Evolutionary conservation across 2,797 vertebrate species (phyloP).

Genomic region (Coranthus polyacanthus): DNA sequence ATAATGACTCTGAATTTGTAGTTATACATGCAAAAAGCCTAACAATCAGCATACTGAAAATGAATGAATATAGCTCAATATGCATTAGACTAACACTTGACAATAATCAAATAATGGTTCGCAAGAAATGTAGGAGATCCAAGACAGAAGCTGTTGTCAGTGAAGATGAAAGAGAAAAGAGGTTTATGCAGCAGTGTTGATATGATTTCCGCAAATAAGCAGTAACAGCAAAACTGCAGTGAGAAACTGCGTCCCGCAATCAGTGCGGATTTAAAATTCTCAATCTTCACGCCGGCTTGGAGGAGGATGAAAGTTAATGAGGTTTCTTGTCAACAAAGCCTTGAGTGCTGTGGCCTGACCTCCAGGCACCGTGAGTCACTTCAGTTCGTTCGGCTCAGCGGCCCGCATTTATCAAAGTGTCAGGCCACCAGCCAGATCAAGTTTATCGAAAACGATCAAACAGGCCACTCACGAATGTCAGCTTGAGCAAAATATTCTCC

Average conservation of each 20-base stretch:
- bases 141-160: conserved; percentile 19
- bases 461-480: conserved; percentile 3
- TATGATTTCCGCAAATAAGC: conserved; percentile 38
- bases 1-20: conserved; percentile 23
- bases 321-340: conserved; percentile 63
- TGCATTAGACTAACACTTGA: conserved; percentile 31
- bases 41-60: conserved; percentile 33
- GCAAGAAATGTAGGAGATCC: conserved; percentile 35
- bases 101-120: conserved; percentile 54
- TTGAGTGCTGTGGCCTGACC: conserved; percentile 39
- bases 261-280: conserved; percentile 44
- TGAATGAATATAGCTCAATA: conserved; percentile 35
- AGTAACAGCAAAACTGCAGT: conserved; percentile 23
- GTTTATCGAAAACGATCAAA: conserved; percentile 51
- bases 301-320: conserved; percentile 67
- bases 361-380: conserved; percentile 41
- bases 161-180: conserved; percentile 41
- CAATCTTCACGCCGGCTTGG: conserved; percentile 45
- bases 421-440: not conserved
- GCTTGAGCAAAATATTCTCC: conserved; percentile 18
- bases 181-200: conserved; percentile 33
- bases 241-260: conserved; percentile 27
- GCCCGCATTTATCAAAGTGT: conserved; percentile 5
- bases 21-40: conserved; percentile 27
- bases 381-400: conserved; percentile 3